Base-by-base conservation (phyloP, 2,113 vertebrate genomes). In the Synodontis membranacea region DNA sequence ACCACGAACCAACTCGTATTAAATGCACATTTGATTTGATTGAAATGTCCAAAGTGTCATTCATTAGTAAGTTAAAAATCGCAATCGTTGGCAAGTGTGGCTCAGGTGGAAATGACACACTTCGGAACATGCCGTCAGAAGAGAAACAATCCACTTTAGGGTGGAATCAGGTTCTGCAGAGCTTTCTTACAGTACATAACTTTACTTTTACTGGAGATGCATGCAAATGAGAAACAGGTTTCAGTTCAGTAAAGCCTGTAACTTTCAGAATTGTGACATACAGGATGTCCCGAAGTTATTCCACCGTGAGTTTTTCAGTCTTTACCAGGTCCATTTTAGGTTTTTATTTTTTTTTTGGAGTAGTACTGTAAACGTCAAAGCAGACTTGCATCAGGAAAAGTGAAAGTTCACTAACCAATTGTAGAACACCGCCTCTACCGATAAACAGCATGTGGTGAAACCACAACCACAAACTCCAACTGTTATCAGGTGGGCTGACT, bases 401-500 rank as follows among this genome's bases (percentile, higher is more conserved):
- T 52, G 15, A 25, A 86, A 75, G 48, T 68, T 44, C 39, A 44
- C 80, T 25, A 66, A 25, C 86, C 48, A 70, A 72, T 37, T 44
- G 85, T 60, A 80, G 14, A 37, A 28, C 56, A n/a, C 82, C 79
- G 88, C 52, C 31, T 74, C 6, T 12, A 44, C 64, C 82, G 91
- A 94, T 91, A 92, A 90, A 70, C 84, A 80, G 62, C 84, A 50
- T 84, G 87, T 79, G 82, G 74, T 88, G 83, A 90, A 91, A 39
- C 83, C 90, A 90, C 86, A 88, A 90, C 48, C 84, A 90, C 91
- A 90, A 89, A 88, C 87, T 80, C 46, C 68, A 88, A 83, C 84
- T 72, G 89, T 92, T 93, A 94, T 92, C 93, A 89, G 89, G 50
- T 83, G 86, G 88, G 10, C 84, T 88, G 84, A 86, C 21, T 84